Conservation (phyloP, 2,113 vertebrate species). For the Python bivittatus region DNA sequence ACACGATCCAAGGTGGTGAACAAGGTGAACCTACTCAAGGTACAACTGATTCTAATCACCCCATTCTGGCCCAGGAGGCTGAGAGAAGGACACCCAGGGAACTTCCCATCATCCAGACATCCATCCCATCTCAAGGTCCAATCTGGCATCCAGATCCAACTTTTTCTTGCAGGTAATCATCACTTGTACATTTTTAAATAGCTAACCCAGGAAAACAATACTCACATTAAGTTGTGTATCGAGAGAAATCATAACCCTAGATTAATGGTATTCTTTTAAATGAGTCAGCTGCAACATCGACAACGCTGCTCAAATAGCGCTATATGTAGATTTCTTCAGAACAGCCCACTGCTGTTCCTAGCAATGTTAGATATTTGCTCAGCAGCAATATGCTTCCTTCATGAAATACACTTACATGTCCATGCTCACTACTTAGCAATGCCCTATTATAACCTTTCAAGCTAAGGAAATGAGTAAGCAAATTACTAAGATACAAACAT, state of each 20-base stretch:
- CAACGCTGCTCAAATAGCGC: not conserved
- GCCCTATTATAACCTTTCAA: constrained; percentile 38
- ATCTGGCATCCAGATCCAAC: not conserved
- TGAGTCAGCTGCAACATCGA: not conserved
- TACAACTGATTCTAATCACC: not conserved
- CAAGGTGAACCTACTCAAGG: not conserved
- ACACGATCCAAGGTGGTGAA: not conserved
- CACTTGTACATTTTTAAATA: not conserved
- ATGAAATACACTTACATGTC: constrained; percentile 5
- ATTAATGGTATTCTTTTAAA: not conserved
- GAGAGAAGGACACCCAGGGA: not conserved
- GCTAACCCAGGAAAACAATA: not conserved
- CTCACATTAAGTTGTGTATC: not conserved
- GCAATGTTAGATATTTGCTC: not conserved
- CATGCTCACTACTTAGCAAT: not conserved
- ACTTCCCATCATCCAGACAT: not conserved
- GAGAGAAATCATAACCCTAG: not conserved
- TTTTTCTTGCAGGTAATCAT: not conserved
- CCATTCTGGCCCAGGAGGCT: not conserved
- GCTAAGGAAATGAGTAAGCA: constrained; percentile 10
- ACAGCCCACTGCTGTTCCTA: not conserved
- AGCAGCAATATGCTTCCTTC: constrained; percentile 39
- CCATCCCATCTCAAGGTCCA: not conserved
- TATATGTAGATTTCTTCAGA: not conserved
- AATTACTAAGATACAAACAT: not conserved